Evolutionary conservation across 2,888 invertebrate genomes (phyloP), one percentile per base, ranked within the genome.

Genomic region (Diarsia rubi): DNA sequence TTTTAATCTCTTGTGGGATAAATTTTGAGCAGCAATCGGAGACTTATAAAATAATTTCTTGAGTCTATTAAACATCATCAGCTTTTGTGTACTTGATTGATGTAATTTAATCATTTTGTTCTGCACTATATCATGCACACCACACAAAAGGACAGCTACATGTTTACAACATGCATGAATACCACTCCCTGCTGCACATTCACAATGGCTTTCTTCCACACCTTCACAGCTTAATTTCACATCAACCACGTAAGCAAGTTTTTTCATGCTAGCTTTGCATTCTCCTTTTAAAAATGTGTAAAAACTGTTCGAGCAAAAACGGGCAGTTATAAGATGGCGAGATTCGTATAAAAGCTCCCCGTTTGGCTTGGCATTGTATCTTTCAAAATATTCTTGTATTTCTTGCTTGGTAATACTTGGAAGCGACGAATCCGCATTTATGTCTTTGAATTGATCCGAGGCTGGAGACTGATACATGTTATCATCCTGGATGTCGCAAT

Each of bases 181-280:
- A 21, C 62, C 62, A 62, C 42, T 62, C 12, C 62, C 62, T 16
- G 42, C 62, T n/a, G 62, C 62, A 62, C 62, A 62, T 21, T 62
- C 62, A n/a, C 42, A 62, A 42, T 62, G 62, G 21, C 42, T 19
- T 62, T 62, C 62, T 62, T 62, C 62, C 9, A 62, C 9, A 42
- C 62, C 62, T 3, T 37, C 62, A 12, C 42, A 5, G 21, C 42
- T 42, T 8, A 62, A 42, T 37, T 62, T 42, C 9, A n/a, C n/a
- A 62, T 62, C 62, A 9, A 62, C 62, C 42, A n/a, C n/a, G n/a
- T n/a, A n/a, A n/a, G n/a, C n/a, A n/a, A n/a, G n/a, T n/a, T n/a
- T n/a, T n/a, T n/a, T 62, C 62, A 62, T 62, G 9, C 42, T 42
- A 2, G 62, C 62, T 42, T 42, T 62, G 42, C 62, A 62, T 16